Conservation (phyloP, 2,113 vertebrate genomes). For the Erythrocercus mccallii region DNA sequence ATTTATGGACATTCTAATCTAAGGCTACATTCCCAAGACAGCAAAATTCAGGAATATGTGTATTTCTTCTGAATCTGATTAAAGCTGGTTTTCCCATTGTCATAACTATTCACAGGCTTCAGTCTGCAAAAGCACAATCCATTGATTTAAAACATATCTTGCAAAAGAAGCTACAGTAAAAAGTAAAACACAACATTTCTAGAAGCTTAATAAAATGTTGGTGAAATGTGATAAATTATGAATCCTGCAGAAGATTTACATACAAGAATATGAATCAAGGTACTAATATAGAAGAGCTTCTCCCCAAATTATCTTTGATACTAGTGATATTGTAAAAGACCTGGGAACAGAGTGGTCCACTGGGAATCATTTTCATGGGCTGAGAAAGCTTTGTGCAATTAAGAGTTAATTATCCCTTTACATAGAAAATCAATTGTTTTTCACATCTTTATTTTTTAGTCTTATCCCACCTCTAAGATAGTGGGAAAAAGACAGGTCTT, state of each 20-base stretch:
- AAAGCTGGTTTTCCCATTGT: background rate
- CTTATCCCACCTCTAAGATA: background rate
- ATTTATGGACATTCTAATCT: background rate
- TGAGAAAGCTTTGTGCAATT: background rate
- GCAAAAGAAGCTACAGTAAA: background rate
- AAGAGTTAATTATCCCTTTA: background rate
- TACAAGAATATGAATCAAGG: background rate
- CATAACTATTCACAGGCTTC: background rate
- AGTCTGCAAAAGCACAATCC: background rate
- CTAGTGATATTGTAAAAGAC: background rate
- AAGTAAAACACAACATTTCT: background rate
- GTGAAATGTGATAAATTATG: background rate
- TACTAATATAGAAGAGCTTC: background rate
- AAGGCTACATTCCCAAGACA: background rate
- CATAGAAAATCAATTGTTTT: background rate
- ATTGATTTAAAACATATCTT: background rate
- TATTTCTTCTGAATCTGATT: background rate
- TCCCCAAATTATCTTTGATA: background rate
- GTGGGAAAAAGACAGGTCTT: background rate
- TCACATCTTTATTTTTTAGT: background rate
- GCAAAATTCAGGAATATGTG: background rate
- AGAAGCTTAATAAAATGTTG: background rate
- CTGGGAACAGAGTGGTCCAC: background rate
- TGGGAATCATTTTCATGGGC: rapidly evolving
- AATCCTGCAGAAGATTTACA: background rate